phyloP scores from a whole-genome alignment of 2,113 vertebrate species.

The Phylloscopus trochiloides region DNA sequence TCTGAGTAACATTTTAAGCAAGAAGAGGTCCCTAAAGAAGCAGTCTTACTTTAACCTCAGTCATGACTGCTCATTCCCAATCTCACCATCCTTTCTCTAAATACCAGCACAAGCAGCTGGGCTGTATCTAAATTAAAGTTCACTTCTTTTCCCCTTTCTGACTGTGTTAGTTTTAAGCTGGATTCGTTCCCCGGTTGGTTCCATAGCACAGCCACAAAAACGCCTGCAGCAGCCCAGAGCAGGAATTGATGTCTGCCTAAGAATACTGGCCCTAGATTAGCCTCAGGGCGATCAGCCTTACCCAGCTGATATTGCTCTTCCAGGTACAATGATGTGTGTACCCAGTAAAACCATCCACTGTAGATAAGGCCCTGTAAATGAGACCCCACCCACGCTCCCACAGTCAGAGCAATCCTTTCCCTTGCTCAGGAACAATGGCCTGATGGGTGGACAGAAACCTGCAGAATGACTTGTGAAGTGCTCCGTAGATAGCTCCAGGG shows the following conservation, averaged over 20 bases:
- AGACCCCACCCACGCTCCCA: not conserved
- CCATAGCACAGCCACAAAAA: not conserved
- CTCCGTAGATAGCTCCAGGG: not conserved
- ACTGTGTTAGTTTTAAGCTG: not conserved
- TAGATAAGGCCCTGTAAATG: not conserved
- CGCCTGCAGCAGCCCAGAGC: accelerated
- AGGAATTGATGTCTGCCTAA: not conserved
- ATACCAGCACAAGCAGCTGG: not conserved
- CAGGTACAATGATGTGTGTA: not conserved
- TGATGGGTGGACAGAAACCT: not conserved
- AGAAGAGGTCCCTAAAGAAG: not conserved
- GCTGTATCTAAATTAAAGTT: not conserved
- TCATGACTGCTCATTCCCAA: not conserved
- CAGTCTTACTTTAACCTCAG: not conserved
- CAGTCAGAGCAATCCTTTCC: not conserved
- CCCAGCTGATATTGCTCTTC: not conserved
- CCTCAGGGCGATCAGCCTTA: not conserved
- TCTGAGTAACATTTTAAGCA: not conserved
- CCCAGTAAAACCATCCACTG: not conserved
- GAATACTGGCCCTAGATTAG: not conserved
- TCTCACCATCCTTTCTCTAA: not conserved
- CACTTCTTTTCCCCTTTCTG: not conserved
- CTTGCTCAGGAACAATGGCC: not conserved
- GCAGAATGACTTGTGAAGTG: slow-evolving; percentile 9
- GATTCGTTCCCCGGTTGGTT: not conserved